Evolutionary conservation across 2,113 vertebrate genomes (phyloP).

Genomic region (Hypanus sabinus): DNA sequence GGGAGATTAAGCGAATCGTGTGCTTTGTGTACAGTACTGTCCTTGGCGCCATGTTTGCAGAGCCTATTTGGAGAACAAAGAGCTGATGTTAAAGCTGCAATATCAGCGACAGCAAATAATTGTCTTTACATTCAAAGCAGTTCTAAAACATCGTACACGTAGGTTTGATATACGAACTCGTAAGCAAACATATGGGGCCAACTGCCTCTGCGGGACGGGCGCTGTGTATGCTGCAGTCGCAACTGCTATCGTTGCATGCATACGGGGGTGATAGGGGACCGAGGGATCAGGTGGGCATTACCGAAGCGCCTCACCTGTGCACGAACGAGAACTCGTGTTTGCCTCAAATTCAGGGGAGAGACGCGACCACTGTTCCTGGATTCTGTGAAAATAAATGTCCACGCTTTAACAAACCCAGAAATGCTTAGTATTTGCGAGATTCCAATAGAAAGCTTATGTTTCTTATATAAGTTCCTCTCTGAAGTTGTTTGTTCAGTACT

Average conservation of each 20-base stretch:
- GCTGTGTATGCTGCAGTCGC: too few relatives aligned
- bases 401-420: background rate
- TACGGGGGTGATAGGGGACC: background rate
- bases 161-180: background rate
- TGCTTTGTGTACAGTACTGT: background rate
- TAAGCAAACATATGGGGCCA: background rate
- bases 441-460: background rate
- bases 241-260: too few relatives aligned
- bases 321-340: background rate
- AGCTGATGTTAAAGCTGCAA: background rate
- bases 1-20: background rate
- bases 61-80: slow-evolving; percentile 26
- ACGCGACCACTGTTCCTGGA: background rate
- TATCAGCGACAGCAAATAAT: background rate
- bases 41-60: slow-evolving; percentile 13
- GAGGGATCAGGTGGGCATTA: background rate
- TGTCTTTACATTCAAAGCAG: background rate
- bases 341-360: background rate
- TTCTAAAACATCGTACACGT: background rate
- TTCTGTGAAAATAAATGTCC: background rate
- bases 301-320: background rate
- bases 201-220: background rate
- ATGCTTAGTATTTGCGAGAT: background rate
- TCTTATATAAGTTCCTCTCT: background rate
- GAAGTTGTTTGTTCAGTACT: too few relatives aligned